Evolutionary conservation across 2,113 vertebrate genomes (phyloP).

Genomic region (Chiloscyllium plagiosum): DNA sequence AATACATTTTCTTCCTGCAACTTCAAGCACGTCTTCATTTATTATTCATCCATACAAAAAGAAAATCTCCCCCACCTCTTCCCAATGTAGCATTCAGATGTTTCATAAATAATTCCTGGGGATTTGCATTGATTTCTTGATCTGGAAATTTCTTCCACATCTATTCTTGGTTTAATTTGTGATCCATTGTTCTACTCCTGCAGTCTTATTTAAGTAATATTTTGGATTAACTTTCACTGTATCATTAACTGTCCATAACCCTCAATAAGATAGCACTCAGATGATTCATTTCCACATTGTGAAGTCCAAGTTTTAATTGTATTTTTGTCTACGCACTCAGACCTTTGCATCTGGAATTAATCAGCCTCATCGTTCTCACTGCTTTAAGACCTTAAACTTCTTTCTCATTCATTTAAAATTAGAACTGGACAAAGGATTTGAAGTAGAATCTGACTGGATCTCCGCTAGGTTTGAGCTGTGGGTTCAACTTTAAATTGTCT

Average conservation of each 20-base stretch:
- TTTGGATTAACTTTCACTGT: background rate
- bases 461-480: background rate
- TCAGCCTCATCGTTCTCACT: background rate
- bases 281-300: too few species aligned
- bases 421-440: background rate
- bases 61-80: background rate
- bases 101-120: background rate
- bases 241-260: background rate
- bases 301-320: background rate
- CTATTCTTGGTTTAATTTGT: background rate
- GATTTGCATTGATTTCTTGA: background rate
- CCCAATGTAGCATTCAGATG: background rate
- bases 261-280: background rate
- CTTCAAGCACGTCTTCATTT: background rate
- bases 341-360: background rate
- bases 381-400: background rate
- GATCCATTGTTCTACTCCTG: background rate
- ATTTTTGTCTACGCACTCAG: background rate
- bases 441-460: background rate
- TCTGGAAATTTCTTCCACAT: background rate
- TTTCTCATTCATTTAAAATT: background rate
- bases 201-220: background rate
- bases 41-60: background rate
- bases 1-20: too few species aligned
- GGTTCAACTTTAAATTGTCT: background rate